These are phyloP conservation scores for Anoplolepis gracilipes DNA, from an alignment of 1,140 invertebrate species.

Conservation along the genomic window DNA sequence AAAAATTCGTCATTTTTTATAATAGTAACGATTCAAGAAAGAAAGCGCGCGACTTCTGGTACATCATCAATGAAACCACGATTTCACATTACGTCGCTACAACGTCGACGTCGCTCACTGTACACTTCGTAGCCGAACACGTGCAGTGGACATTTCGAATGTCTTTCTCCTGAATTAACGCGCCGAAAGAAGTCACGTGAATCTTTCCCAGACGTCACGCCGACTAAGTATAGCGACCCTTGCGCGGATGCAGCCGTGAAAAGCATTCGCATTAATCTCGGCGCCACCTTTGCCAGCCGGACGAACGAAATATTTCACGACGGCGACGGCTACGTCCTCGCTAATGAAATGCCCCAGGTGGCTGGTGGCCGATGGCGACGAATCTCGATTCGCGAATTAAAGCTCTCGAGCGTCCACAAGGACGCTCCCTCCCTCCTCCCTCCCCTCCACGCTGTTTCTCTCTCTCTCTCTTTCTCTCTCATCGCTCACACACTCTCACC, in stretches of 20 bases:
- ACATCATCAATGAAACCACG: too few relatives aligned
- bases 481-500: neutral
- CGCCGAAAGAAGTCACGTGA: slow-evolving; percentile 60
- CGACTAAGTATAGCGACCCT: slow-evolving; percentile 49
- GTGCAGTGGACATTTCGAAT: slow-evolving; percentile 43
- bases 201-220: slow-evolving; percentile 48
- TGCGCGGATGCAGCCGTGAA: slow-evolving; percentile 46
- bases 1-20: neutral
- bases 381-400: slow-evolving; percentile 24
- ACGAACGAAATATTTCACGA: slow-evolving; percentile 59
- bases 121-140: slow-evolving; percentile 22
- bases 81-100: neutral
- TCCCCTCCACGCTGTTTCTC: neutral
- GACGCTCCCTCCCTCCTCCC: neutral
- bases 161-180: slow-evolving; percentile 54
- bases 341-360: slow-evolving; percentile 61
- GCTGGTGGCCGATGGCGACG: slow-evolving; percentile 14
- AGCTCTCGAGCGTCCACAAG: neutral
- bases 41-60: neutral
- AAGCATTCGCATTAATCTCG: slow-evolving; percentile 64
- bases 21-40: neutral
- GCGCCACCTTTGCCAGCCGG: slow-evolving; percentile 44
- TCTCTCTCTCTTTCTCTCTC: neutral
- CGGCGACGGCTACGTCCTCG: slow-evolving; percentile 44
- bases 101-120: slow-evolving; percentile 17